Evolutionary conservation across 2,888 invertebrate genomes (phyloP).

Genomic region (Pachydiplax longipennis): DNA sequence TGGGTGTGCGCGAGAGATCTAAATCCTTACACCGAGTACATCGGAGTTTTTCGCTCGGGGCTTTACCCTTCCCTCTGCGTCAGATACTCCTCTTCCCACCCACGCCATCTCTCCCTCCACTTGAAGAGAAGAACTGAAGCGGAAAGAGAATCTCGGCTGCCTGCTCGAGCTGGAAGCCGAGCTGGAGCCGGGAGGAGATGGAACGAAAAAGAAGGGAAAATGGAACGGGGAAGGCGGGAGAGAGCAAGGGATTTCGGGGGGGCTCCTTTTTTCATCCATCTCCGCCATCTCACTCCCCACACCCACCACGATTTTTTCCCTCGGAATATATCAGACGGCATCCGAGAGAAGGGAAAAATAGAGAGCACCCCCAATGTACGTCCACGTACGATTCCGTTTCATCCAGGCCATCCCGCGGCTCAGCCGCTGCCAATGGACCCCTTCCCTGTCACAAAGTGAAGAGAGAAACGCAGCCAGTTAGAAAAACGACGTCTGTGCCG

Average conservation of each 20-base stretch:
- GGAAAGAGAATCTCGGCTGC: neutral
- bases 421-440: neutral
- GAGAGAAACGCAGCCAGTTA: neutral
- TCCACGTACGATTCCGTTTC: neutral
- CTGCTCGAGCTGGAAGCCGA: neutral
- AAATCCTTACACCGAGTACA: neutral
- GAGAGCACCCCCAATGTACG: neutral
- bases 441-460: neutral
- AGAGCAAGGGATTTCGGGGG: neutral
- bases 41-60: neutral
- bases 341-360: neutral
- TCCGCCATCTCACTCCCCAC: neutral
- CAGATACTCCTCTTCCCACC: neutral
- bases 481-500: conserved; percentile 1
- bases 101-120: neutral
- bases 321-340: neutral
- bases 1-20: neutral
- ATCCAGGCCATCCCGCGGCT: neutral
- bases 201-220: neutral
- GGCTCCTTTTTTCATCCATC: neutral
- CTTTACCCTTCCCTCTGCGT: neutral
- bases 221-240: neutral
- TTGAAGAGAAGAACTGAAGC: neutral
- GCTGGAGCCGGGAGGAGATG: neutral
- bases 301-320: neutral